A percentile compares a stretch with the other conserved stretches of the same genome.
phyloP scores from a whole-genome alignment of 2,113 vertebrate genomes.

The Neomonachus schauinslandi region DNA sequence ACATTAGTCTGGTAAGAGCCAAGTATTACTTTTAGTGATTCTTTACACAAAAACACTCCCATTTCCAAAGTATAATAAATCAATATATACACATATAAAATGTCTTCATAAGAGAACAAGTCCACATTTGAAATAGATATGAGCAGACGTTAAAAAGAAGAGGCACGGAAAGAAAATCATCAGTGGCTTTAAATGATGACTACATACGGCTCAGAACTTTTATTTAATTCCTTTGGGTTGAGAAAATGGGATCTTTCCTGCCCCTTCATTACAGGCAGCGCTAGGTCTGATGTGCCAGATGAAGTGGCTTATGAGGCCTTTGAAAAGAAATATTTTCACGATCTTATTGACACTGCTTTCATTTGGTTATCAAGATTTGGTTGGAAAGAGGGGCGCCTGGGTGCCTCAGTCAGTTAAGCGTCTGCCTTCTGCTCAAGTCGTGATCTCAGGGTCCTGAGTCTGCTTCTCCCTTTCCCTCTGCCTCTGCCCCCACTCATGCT shows the following conservation, averaged over 20 bases:
- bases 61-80: neutral
- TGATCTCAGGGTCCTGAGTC: too few species aligned
- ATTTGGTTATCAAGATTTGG: constrained; percentile 51
- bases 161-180: neutral
- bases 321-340: constrained; percentile 59
- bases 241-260: constrained; percentile 41
- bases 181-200: neutral
- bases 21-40: neutral
- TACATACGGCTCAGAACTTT: neutral
- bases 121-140: neutral
- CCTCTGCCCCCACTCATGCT: too few species aligned
- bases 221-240: neutral
- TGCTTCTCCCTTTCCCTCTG: too few species aligned
- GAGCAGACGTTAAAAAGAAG: neutral
- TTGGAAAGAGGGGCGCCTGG: neutral
- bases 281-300: neutral
- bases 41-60: constrained; percentile 14
- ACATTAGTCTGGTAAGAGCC: neutral
- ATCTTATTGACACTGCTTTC: constrained; percentile 15
- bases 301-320: constrained; percentile 33
- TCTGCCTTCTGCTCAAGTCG: too few species aligned
- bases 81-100: neutral
- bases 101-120: neutral
- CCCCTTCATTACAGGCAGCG: neutral
- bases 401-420: too few species aligned